Conservation (phyloP, 2,797 vertebrate genomes). For the Pogoniulus pusillus region DNA sequence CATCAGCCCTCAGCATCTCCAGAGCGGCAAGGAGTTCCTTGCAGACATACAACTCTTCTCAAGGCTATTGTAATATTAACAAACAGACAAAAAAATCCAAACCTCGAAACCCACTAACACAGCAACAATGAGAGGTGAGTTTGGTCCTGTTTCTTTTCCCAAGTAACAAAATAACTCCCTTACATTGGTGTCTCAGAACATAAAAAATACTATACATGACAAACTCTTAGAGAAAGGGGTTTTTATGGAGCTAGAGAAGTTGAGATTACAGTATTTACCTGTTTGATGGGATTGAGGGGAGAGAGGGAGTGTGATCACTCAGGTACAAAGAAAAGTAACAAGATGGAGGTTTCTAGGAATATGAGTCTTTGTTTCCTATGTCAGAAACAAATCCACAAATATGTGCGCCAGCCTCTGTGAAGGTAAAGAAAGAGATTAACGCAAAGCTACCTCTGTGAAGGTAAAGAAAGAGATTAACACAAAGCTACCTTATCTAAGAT, state of each 20-base stretch:
- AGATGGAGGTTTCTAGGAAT: not conserved
- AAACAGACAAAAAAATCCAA: too few relatives aligned
- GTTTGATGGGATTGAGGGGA: not conserved
- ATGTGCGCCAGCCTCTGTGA: not conserved
- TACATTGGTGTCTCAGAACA: not conserved
- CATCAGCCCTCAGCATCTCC: not conserved
- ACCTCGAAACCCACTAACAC: too few relatives aligned
- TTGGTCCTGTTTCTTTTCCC: not conserved
- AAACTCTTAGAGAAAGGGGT: not conserved
- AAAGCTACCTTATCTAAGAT: not conserved
- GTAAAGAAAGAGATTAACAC: not conserved
- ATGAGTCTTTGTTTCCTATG: not conserved
- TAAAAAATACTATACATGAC: not conserved
- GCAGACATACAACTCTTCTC: not conserved
- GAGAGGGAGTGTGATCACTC: not conserved
- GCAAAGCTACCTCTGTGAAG: not conserved
- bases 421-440: not conserved
- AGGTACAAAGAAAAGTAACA: not conserved
- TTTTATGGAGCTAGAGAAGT: not conserved
- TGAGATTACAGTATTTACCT: not conserved
- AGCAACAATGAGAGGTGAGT: not conserved
- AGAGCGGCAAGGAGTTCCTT: not conserved
- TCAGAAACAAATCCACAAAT: not conserved
- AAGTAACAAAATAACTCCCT: not conserved
- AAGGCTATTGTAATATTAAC: not conserved